Conservation (phyloP, 2,113 vertebrate genomes). For the Colaptes auratus region DNA sequence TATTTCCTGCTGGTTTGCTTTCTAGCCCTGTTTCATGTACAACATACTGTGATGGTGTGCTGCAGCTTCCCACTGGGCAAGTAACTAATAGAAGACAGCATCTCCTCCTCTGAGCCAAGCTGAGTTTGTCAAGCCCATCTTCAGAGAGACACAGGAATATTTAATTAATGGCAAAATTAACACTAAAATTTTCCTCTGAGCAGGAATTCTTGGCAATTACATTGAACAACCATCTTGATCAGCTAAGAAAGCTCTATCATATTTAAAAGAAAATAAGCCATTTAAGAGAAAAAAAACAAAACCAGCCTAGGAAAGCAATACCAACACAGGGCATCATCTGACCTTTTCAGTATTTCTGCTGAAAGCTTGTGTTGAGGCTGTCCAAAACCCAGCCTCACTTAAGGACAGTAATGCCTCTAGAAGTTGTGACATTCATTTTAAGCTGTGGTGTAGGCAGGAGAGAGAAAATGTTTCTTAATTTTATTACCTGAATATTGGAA, state of each 20-base stretch:
- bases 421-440: not conserved
- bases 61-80: not conserved
- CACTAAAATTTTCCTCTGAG: not conserved
- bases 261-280: not conserved
- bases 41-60: not conserved
- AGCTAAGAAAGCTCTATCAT: not conserved
- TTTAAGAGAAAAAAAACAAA: not conserved
- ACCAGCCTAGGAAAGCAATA: not conserved
- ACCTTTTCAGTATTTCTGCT: not conserved
- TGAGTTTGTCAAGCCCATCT: not conserved
- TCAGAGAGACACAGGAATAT: not conserved
- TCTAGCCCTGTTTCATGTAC: not conserved
- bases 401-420: not conserved
- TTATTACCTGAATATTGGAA: not conserved
- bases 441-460: not conserved
- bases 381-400: not conserved
- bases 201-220: not conserved
- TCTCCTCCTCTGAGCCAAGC: not conserved
- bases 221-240: not conserved
- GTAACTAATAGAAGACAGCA: not conserved
- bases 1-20: not conserved
- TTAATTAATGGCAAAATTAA: not conserved
- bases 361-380: not conserved
- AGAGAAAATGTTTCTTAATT: not conserved
- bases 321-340: not conserved